These are phyloP conservation scores for Cyclophora albipunctata DNA, from an alignment of 2,888 invertebrate species.

Conservation along the genomic window DNA sequence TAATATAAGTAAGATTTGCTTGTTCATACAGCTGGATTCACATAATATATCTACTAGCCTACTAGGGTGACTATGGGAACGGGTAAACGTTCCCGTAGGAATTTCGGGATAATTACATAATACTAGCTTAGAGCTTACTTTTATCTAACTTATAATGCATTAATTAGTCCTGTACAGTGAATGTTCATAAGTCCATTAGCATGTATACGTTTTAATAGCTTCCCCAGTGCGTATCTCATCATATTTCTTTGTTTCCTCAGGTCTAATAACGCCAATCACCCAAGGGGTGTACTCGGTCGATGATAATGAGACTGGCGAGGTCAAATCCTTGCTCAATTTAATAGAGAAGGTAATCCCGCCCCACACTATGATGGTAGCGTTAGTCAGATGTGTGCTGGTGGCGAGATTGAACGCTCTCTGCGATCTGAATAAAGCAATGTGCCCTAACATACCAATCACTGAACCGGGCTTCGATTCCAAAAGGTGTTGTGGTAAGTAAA, in stretches of 20 bases:
- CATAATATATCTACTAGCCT: too few species aligned
- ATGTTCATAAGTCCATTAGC: too few species aligned
- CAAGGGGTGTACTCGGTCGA: not conserved
- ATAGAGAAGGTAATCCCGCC: conserved; percentile 25
- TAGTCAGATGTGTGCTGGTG: conserved; percentile 13
- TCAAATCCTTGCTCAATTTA: conserved; percentile 1
- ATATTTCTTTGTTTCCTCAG: not conserved
- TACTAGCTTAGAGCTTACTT: too few species aligned
- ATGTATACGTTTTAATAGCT: too few species aligned
- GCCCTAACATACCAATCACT: conserved; percentile 21
- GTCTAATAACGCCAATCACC: conserved; percentile 6
- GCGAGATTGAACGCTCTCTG: conserved; percentile 40
- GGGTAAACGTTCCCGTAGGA: too few species aligned
- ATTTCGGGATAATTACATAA: too few species aligned
- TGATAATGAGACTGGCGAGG: not conserved
- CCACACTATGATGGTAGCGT: conserved; percentile 29
- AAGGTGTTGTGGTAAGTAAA: conserved; percentile 38
- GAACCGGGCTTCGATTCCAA: conserved; percentile 20
- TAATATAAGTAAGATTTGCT: too few species aligned
- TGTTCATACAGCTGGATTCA: too few species aligned
- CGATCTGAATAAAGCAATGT: conserved; percentile 20
- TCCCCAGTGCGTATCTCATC: too few species aligned
- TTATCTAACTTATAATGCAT: too few species aligned
- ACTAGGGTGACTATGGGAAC: too few species aligned
- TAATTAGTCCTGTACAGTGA: too few species aligned